Percentiles rank a stretch among this genome's conserved stretches.
These are phyloP conservation scores for Stomatorhinus ivindoensis DNA, from an alignment of 2,113 vertebrate species.

Conservation along the genomic window DNA sequence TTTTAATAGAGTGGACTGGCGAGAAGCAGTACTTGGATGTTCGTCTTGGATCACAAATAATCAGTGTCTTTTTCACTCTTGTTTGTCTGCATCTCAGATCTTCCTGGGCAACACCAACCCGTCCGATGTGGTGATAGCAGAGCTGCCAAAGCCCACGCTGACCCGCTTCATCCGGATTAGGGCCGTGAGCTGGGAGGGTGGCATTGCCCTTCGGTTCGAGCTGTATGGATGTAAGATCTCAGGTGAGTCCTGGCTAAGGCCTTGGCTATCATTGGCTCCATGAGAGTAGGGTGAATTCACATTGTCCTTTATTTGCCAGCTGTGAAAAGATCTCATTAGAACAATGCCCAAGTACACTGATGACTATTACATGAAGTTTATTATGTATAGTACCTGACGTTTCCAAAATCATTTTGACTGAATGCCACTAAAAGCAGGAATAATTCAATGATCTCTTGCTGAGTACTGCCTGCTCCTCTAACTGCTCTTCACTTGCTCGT, in stretches of 20 bases:
- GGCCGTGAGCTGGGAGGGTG: slow-evolving; percentile 83
- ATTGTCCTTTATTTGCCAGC: background rate
- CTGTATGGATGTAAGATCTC: slow-evolving; percentile 95
- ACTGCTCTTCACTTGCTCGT: slow-evolving; percentile 27
- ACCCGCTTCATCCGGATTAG: slow-evolving; percentile 83
- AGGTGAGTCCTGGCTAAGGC: slow-evolving; percentile 59
- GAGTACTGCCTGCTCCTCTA: slow-evolving; percentile 26
- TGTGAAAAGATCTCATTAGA: background rate
- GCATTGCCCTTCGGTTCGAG: slow-evolving; percentile 92
- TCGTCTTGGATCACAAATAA: slow-evolving; percentile 34
- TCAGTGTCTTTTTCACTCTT: slow-evolving; percentile 14
- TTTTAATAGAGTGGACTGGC: background rate
- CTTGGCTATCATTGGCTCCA: background rate
- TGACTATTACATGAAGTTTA: slow-evolving; percentile 37
- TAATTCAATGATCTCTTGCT: background rate
- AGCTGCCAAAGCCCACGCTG: slow-evolving; percentile 81
- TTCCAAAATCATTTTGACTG: slow-evolving; percentile 57
- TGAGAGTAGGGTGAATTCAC: background rate
- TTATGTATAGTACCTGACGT: slow-evolving; percentile 53
- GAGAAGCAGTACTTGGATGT: background rate
- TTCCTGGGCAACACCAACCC: slow-evolving; percentile 92
- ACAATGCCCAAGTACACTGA: slow-evolving; percentile 39
- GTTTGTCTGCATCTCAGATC: slow-evolving; percentile 56
- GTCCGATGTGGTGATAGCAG: slow-evolving; percentile 70
- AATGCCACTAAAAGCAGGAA: slow-evolving; percentile 36